Evolutionary conservation across 2,113 vertebrate species (phyloP), one percentile per base, ranked within the genome.

Genomic region (Pao palembangensis): DNA sequence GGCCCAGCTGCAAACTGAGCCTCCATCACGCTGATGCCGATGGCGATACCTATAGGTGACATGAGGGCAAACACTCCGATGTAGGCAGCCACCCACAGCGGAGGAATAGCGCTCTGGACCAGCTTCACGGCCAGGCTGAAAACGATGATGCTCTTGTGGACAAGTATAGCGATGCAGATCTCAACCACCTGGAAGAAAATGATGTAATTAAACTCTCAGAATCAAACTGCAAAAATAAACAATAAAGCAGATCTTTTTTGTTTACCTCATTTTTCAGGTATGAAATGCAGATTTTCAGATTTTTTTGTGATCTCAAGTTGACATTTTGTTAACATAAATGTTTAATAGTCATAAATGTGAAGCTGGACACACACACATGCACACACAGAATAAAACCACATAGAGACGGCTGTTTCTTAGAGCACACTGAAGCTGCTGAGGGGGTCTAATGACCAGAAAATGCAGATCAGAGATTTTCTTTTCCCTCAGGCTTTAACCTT

Each of bases 91-190:
- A 93, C 70, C 93, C 93, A 94, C 0, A 67, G 3, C 0, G 87
- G 71, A 0, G 12, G 51, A 0, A 92, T 79, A 2, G 85, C 87
- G 3, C 84, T 89, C 85, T 91, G 93, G 38, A 93, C 82, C 78
- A 96, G 80, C 76, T 93, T 92, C 73, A 96, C 81, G 0, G 93
- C 92, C 55, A 95, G 84, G 21, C 94, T 93, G 85, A 96, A 95
- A 50, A 92, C 93, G 0, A 96, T 89, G 44, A 96, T 92, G 80
- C 89, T 93, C 75, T 96, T 96, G 78, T 96, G 94, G 67, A 94
- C 89, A 20, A 95, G 81, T 42, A 96, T 93, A 0, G 94, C 94
- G 1, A 93, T 85, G 63, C 92, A 94, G 74, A 96, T 94, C 75
- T 94, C 89, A 7, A 95, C 25, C 0, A 93, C 92, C 91, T 92